Evolutionary conservation across 2,888 invertebrate species (phyloP), one percentile per base, ranked within the genome.

Genomic region (Calliphora vomitoria): DNA sequence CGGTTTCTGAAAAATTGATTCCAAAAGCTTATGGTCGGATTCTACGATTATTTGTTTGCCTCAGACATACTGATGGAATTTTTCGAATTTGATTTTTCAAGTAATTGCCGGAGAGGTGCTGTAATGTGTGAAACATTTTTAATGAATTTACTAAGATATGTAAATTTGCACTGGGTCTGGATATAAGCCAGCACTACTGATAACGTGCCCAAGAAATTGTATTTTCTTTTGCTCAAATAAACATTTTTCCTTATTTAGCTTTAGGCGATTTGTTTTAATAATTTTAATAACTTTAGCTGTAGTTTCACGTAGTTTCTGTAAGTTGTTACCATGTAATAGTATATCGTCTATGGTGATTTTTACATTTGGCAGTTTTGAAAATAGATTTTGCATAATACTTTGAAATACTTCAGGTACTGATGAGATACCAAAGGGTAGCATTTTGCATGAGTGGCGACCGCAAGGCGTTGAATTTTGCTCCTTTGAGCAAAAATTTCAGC

Each of bases 161-260:
- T 89, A 4, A 89, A 78, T 83, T 89, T 89, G 6, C 88, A 86
- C 72, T 18, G 69, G 55, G 31, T 88, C 85, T 3, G 69, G 68
- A 71, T 58, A 41, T 15, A 68, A 74, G 13, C 74, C 64, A 15
- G 76, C 25, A 47, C 84, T 41, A 13, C 71, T 84, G 13, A 72
- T 58, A 41, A 69, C 41, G 25, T 72, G 69, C 38, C 76, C 74
- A 18, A 81, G 64, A 82, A 90, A 90, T 53, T 85, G 60, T 3
- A 83, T 11, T 83, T 71, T 64, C 0, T 20, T 78, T 8, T 55
- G 35, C 8, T 53, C 53, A 15, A 64, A 72, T 64, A 44, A 8
- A 53, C 89, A 90, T 84, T 91, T 91, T 64, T 89, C 88, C 62
- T 87, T 80, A 47, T 90, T 90, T n/a, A 91, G 81, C 62, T 88